Percentiles rank a stretch among this genome's conserved stretches.
Conservation (phyloP, 2,113 vertebrate genomes). For the Chloropsis cyanopogon region DNA sequence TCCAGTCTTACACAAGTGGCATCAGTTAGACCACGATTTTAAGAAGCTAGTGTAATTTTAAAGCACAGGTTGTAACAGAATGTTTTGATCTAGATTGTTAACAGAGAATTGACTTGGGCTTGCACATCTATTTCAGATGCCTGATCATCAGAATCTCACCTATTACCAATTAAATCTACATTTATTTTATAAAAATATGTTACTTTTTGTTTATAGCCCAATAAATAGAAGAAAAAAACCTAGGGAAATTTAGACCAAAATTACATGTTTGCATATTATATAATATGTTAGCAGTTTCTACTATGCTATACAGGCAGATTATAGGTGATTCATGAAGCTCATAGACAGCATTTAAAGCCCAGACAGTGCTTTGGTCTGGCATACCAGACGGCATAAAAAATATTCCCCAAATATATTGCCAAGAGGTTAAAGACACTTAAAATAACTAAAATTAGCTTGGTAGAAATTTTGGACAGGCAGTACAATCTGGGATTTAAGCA, state of each 20-base stretch:
- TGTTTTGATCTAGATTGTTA: neutral
- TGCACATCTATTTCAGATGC: neutral
- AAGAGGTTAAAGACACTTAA: neutral
- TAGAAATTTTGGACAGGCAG: neutral
- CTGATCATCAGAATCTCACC: neutral
- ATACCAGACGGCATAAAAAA: neutral
- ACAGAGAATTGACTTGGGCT: neutral
- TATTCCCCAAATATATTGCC: neutral
- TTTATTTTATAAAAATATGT: neutral
- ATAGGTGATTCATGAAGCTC: neutral
- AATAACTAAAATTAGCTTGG: neutral
- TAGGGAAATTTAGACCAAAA: neutral
- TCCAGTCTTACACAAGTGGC: neutral
- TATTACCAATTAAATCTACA: neutral
- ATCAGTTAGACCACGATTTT: neutral
- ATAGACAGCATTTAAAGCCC: neutral
- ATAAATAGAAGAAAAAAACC: neutral
- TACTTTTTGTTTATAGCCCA: neutral
- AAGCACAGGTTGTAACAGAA: rapidly evolving
- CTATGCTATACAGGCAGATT: neutral
- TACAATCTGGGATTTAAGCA: neutral
- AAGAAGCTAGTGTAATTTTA: neutral
- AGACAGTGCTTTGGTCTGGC: neutral
- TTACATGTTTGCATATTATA: neutral
- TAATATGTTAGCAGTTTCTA: neutral